Percentiles rank a stretch among this genome's conserved stretches.
These are phyloP conservation scores for Cervus canadensis DNA, from an alignment of 2,113 vertebrate genomes.

Conservation along the genomic window DNA sequence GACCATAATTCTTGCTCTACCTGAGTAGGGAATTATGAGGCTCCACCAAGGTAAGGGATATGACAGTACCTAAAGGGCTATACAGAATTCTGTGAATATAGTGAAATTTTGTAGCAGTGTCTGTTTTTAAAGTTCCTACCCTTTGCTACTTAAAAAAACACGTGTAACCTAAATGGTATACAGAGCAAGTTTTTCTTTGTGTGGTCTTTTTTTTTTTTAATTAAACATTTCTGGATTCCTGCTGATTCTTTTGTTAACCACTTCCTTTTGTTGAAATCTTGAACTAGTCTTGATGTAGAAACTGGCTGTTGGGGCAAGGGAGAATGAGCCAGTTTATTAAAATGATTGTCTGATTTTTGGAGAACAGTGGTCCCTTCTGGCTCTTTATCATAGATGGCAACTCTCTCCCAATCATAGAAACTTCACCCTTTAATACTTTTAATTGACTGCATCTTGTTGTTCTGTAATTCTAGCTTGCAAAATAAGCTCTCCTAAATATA, in stretches of 20 bases:
- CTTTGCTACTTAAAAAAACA: not conserved
- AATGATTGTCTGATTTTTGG: not conserved
- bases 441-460: slow-evolving; percentile 36
- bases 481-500: slow-evolving; percentile 64
- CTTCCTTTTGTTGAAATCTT: slow-evolving; percentile 45
- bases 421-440: slow-evolving; percentile 30
- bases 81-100: not conserved
- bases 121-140: not conserved
- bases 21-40: not conserved
- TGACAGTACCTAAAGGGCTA: not conserved
- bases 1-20: not conserved
- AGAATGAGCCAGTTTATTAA: not conserved
- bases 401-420: not conserved
- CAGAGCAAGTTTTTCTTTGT: not conserved
- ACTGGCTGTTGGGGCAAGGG: not conserved
- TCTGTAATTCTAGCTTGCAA: slow-evolving; percentile 61
- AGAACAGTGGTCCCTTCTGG: not conserved
- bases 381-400: not conserved
- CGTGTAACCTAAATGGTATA: not conserved
- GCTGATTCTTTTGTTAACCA: slow-evolving; percentile 33
- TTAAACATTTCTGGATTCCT: not conserved
- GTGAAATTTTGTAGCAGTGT: not conserved
- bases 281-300: not conserved
- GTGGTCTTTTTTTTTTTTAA: not conserved
- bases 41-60: not conserved